phyloP scores from a whole-genome alignment of 2,113 vertebrate genomes.

The Sphyrna mokarran region DNA sequence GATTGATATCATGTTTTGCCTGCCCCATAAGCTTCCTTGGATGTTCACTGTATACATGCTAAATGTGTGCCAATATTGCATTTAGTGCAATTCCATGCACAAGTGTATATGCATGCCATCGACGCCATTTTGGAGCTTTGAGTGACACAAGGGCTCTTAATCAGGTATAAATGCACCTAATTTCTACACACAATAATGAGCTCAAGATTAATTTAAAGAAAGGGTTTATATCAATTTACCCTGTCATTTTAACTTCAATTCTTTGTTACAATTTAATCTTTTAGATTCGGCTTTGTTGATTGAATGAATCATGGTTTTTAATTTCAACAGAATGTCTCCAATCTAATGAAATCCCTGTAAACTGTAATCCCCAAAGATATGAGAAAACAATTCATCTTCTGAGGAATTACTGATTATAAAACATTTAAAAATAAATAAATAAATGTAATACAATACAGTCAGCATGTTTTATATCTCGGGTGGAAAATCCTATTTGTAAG shows the following conservation, averaged over 20 bases:
- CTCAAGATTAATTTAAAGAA: not conserved
- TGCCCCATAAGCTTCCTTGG: not conserved
- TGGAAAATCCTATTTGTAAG: not conserved
- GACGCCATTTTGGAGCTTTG: not conserved
- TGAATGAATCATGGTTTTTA: slow-evolving; percentile 3
- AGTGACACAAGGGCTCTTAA: not conserved
- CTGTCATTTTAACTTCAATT: not conserved
- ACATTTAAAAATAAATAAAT: not conserved
- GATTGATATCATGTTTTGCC: not conserved
- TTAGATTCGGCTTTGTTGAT: not conserved
- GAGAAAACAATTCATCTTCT: not conserved
- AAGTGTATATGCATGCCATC: not conserved
- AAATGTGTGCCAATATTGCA: not conserved
- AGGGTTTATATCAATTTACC: not conserved
- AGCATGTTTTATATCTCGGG: not conserved
- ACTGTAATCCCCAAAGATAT: not conserved
- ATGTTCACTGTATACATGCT: no score
- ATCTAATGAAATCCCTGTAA: not conserved
- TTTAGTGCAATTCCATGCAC: not conserved
- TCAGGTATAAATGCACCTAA: not conserved
- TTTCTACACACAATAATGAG: not conserved
- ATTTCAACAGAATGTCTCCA: not conserved
- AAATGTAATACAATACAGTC: not conserved
- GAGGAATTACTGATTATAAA: not conserved
- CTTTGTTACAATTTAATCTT: not conserved